Evolutionary conservation across 2,113 vertebrate genomes (phyloP).

Genomic region (Thoracochromis brauschi): DNA sequence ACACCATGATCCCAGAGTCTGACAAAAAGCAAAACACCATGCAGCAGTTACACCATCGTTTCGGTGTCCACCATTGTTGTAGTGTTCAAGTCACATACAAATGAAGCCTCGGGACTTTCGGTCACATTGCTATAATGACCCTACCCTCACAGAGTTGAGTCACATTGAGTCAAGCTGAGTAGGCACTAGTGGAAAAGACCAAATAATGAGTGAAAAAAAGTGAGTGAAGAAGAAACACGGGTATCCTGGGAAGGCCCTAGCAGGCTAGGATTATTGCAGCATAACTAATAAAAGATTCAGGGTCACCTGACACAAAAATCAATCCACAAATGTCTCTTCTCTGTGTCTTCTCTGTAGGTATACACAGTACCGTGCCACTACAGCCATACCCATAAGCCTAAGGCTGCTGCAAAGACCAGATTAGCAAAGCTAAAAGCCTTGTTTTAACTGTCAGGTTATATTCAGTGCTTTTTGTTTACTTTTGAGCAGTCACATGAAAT

Average conservation of each 20-base stretch:
- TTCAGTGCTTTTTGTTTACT: not conserved
- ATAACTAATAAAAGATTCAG: not conserved
- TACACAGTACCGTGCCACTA: not conserved
- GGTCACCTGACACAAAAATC: not conserved
- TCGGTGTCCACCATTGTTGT: not conserved
- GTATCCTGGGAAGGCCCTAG: not conserved
- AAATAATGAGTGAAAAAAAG: not conserved
- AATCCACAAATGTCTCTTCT: not conserved
- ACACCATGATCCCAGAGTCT: not conserved
- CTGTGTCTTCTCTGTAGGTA: not conserved
- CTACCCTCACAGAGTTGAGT: not conserved
- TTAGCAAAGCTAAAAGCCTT: not conserved
- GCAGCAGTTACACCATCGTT: not conserved
- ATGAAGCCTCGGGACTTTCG: not conserved
- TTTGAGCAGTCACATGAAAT: not conserved
- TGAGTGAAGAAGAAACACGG: not conserved
- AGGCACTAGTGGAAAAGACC: not conserved
- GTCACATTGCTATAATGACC: not conserved
- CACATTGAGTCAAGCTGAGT: not conserved
- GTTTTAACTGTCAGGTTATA: not conserved
- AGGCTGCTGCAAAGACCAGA: not conserved
- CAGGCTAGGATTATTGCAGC: not conserved
- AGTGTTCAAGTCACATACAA: not conserved
- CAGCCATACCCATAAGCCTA: not conserved
- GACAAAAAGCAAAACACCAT: not conserved